Base-by-base conservation (phyloP, 2,888 invertebrate genomes). In the Epinotia bilunana region DNA sequence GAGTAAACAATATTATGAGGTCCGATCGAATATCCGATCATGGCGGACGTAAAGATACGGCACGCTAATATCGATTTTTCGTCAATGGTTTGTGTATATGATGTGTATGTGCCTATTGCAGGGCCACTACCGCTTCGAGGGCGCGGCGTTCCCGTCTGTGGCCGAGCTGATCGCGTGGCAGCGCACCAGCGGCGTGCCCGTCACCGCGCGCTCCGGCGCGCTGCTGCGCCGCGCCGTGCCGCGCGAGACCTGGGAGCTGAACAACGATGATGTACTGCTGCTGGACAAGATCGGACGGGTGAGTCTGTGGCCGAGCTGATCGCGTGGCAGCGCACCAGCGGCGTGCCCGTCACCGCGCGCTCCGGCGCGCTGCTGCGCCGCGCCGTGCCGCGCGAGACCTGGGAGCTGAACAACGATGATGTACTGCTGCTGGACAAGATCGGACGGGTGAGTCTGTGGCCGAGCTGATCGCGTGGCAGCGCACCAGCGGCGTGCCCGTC, bases 331-430 rank as follows among this genome's bases (percentile, higher is more conserved):
- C 96, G 97, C 84, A 96, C 97, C 77, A 97, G 97, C 78, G 97
- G 97, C 16, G 94, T 97, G 78, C 97, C 99, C 0, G 98, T 99
- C 1, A 99, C 99, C 0, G 97, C 97, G 80, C 96, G 98, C 82
- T 99, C 99, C 0, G 98, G 98, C 67, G 98, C 99, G 73, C 96
- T 99, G 84, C 95, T 99, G 71, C 95, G 97, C 76, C 96, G 96
- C 73, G 98, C 99, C 5, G 97, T 99, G 81, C 96, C 97, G 9
- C 93, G 98, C 39, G 99, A 99, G 94, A 95, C 97, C 79, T 99
- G 99, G 99, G 99, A 99, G 86, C 95, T 99, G 1, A 98, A 98
- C 88, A 99, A 99, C 87, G 98, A 99, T 87, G 98, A 99, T 89
- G 98, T 99, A 70, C 95, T 97, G 77, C 94, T 99, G 46, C 92